Conservation (phyloP, 2,888 invertebrate species). For the Cheilosia grossa region DNA sequence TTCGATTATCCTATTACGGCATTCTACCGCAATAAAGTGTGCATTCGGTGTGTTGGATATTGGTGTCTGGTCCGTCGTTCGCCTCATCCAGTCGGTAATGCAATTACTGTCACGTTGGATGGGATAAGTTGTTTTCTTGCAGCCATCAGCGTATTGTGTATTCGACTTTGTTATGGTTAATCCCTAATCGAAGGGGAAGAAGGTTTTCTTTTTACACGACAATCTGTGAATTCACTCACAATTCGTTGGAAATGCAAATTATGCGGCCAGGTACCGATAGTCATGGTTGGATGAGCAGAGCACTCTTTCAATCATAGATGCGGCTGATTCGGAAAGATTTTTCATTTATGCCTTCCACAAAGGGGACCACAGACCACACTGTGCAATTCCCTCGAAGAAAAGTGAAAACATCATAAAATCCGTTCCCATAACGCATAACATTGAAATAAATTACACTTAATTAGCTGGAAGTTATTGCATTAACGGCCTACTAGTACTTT, state of each 20-base stretch:
- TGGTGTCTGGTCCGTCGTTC: neutral
- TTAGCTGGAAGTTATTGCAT: constrained; percentile 30
- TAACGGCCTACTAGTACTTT: constrained; percentile 4
- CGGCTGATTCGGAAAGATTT: constrained; percentile 30
- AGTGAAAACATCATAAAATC: constrained; percentile 47
- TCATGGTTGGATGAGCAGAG: constrained; percentile 39
- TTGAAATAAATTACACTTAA: constrained; percentile 55
- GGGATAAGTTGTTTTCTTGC: constrained; percentile 6
- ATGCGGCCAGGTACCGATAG: neutral
- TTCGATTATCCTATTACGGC: constrained; percentile 48
- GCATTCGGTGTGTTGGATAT: neutral
- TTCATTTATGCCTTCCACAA: constrained; percentile 5
- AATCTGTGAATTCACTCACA: constrained; percentile 7
- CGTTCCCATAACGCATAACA: neutral
- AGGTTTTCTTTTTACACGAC: neutral
- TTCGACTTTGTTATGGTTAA: neutral
- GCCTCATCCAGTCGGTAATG: neutral
- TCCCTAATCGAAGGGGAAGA: constrained; percentile 2
- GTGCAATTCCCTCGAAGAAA: constrained; percentile 9
- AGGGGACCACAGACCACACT: neutral
- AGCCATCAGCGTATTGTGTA: neutral
- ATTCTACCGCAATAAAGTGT: constrained; percentile 46
- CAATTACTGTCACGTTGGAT: constrained; percentile 35
- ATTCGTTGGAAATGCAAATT: constrained; percentile 6
- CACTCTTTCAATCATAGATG: neutral